These are phyloP conservation scores for Scomber colias DNA, from an alignment of 2,113 vertebrate species.

Conservation along the genomic window DNA sequence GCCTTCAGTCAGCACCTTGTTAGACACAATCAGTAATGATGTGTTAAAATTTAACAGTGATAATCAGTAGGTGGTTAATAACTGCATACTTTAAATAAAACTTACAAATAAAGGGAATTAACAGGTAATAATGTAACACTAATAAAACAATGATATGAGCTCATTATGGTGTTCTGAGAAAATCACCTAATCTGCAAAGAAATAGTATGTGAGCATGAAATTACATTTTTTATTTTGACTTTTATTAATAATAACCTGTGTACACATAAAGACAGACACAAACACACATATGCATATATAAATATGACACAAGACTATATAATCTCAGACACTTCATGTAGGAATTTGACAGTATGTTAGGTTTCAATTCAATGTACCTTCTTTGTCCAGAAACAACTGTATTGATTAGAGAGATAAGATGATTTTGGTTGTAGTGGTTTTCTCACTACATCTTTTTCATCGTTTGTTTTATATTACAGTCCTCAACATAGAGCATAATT, in stretches of 20 bases:
- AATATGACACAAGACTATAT: background rate
- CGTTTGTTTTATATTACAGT: background rate
- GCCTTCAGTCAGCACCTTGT: constrained; percentile 89
- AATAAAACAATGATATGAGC: background rate
- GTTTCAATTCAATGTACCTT: background rate
- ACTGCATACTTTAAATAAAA: background rate
- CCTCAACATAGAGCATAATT: no score
- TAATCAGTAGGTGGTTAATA: background rate
- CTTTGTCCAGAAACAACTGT: background rate
- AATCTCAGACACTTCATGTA: background rate
- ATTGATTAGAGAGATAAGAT: background rate
- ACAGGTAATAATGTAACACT: background rate
- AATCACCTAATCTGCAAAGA: background rate
- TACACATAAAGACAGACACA: background rate
- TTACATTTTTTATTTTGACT: constrained; percentile 1
- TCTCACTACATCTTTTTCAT: background rate
- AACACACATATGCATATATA: background rate
- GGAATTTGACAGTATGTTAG: background rate
- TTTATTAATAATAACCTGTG: no score
- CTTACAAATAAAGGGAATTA: no score
- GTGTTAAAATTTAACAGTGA: constrained; percentile 5
- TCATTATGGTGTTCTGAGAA: background rate
- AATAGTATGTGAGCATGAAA: background rate
- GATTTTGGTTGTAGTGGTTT: background rate
- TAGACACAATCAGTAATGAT: constrained; percentile 24